Percentiles rank a stretch among this genome's conserved stretches.
Evolutionary conservation across 1,140 invertebrate genomes (phyloP).

Genomic region (Drosophila varians): DNA sequence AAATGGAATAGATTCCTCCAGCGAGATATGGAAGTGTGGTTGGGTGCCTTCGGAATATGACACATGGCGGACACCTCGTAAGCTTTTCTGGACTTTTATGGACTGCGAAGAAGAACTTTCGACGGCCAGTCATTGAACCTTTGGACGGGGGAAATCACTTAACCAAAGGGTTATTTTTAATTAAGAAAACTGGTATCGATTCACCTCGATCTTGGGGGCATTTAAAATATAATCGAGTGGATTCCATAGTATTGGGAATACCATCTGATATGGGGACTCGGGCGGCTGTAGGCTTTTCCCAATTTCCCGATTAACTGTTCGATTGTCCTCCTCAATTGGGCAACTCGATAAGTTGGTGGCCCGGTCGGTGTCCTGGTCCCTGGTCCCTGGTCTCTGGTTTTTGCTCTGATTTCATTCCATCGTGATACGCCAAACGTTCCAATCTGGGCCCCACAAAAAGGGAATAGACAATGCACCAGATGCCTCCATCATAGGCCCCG

Average conservation of each 20-base stretch:
- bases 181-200: not conserved
- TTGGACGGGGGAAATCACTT: slow-evolving; percentile 14
- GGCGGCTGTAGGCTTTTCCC: slow-evolving; percentile 11
- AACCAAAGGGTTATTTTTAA: not conserved
- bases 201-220: not conserved
- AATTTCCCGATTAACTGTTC: slow-evolving; percentile 44
- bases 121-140: slow-evolving; percentile 28
- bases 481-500: slow-evolving; percentile 1
- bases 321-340: slow-evolving; percentile 40
- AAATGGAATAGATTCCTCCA: slow-evolving; percentile 34
- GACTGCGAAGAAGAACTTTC: slow-evolving; percentile 49
- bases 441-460: slow-evolving; percentile 52
- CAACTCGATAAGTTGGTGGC: slow-evolving; percentile 24
- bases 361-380: not conserved
- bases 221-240: not conserved
- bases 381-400: not conserved
- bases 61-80: slow-evolving; percentile 54
- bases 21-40: slow-evolving; percentile 10
- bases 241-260: not conserved
- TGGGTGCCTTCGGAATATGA: slow-evolving; percentile 36
- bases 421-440: slow-evolving; percentile 25
- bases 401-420: slow-evolving; percentile 24
- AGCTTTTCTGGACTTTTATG: slow-evolving; percentile 48
- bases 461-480: slow-evolving; percentile 48
- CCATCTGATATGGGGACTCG: not conserved